These are phyloP conservation scores for Cavia aperea DNA, from an alignment of 2,113 vertebrate genomes.

Conservation along the genomic window DNA sequence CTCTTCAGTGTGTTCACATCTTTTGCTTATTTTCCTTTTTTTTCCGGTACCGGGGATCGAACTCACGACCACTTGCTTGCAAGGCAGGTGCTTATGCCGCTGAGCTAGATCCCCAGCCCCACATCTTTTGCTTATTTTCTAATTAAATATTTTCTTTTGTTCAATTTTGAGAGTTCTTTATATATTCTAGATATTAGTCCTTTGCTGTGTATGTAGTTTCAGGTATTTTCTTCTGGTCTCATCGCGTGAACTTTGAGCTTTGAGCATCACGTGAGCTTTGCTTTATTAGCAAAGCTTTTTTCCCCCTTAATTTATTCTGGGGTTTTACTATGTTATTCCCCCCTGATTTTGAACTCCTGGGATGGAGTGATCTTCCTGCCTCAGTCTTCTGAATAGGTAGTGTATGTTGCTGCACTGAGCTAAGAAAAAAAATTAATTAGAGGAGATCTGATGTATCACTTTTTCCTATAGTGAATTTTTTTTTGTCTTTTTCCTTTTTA, in stretches of 20 bases:
- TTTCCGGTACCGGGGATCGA: too few relatives aligned
- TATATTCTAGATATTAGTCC: background rate
- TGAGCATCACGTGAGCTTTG: too few relatives aligned
- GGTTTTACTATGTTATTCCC: background rate
- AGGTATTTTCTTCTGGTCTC: background rate
- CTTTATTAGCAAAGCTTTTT: background rate
- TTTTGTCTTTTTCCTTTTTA: too few relatives aligned
- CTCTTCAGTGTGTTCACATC: background rate
- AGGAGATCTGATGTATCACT: background rate
- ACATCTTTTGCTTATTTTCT: background rate
- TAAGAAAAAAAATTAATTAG: background rate
- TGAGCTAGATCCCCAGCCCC: too few relatives aligned
- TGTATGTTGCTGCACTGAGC: background rate
- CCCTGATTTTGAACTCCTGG: background rate
- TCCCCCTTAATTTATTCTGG: background rate
- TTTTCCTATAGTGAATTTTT: slow-evolving; percentile 6
- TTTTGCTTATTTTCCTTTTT: background rate
- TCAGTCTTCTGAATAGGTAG: background rate
- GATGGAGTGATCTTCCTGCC: background rate
- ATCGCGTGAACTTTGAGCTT: background rate
- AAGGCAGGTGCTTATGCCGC: too few relatives aligned
- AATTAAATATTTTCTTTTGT: background rate
- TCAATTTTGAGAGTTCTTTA: background rate
- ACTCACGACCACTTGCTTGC: too few relatives aligned
- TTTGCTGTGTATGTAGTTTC: background rate